Conservation (phyloP, 1,140 invertebrate species). For the Pissodes strobi region DNA sequence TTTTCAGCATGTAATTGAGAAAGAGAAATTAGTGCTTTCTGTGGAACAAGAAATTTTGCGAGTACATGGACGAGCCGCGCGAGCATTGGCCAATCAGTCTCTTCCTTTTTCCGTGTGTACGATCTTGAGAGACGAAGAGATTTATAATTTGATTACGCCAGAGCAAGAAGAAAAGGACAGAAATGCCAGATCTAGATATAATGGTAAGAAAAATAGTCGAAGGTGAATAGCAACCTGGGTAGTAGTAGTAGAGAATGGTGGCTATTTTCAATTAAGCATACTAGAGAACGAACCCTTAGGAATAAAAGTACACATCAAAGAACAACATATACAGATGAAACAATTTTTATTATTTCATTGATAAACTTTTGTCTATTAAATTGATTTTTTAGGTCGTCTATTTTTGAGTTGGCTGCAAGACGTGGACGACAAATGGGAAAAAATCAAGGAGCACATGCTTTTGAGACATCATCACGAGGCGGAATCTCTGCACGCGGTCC, state of each 20-base stretch:
- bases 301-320: no score
- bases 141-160: slow-evolving; percentile 91
- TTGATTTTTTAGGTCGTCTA: slow-evolving; percentile 68
- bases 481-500: slow-evolving; percentile 91
- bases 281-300: no score
- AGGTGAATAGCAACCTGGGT: no score
- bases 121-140: slow-evolving; percentile 90
- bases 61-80: slow-evolving; percentile 91
- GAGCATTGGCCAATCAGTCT: slow-evolving; percentile 89
- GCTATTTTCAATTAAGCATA: no score
- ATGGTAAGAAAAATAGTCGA: slow-evolving; percentile 82
- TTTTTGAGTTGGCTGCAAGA: slow-evolving; percentile 97
- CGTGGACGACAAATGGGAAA: slow-evolving; percentile 97
- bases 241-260: no score
- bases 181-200: slow-evolving; percentile 88
- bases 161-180: slow-evolving; percentile 94
- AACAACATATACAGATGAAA: no score
- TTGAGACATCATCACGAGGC: slow-evolving; percentile 94
- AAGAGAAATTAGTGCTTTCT: slow-evolving; percentile 90
- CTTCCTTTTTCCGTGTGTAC: slow-evolving; percentile 93
- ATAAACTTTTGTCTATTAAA: no score
- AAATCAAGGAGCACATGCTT: slow-evolving; percentile 94
- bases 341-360: no score
- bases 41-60: slow-evolving; percentile 95
- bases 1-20: slow-evolving; percentile 87